phyloP scores from a whole-genome alignment of 1,140 invertebrate species.

The Antheraea pernyi region DNA sequence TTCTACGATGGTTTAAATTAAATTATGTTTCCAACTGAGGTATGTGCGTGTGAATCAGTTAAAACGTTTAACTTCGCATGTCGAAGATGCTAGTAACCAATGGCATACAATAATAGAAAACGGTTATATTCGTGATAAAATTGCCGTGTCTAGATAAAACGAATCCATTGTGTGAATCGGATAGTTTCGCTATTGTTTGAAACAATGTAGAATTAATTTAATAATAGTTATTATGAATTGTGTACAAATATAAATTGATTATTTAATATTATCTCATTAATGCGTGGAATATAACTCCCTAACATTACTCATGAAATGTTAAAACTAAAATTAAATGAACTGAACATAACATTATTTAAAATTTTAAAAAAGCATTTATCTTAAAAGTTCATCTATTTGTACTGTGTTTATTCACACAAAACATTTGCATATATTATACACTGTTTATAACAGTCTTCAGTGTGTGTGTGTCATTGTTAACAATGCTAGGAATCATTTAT shows the following conservation, averaged over 20 bases:
- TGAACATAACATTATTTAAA: not conserved
- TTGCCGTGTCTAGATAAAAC: not conserved
- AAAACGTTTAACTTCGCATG: not conserved
- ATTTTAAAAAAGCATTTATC: not conserved
- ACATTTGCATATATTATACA: not conserved
- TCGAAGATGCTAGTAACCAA: not conserved
- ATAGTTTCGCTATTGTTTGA: not conserved
- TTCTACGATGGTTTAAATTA: not conserved
- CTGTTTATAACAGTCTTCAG: not conserved
- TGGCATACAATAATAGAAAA: not conserved
- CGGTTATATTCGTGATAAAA: not conserved
- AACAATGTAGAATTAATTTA: not conserved
- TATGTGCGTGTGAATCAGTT: not conserved
- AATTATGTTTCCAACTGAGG: not conserved
- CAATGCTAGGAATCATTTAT: constrained; percentile 22
- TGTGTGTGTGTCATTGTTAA: constrained; percentile 6
- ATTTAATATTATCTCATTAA: no score
- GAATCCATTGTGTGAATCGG: not conserved
- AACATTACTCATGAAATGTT: no score
- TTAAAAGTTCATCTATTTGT: no score
- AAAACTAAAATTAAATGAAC: no score
- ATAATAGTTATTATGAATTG: no score
- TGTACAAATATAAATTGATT: no score
- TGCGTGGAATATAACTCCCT: no score
- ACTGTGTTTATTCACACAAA: not conserved